Evolutionary conservation across 2,113 vertebrate species (phyloP), one percentile per base, ranked within the genome.

Genomic region (Neogobius melanostomus): DNA sequence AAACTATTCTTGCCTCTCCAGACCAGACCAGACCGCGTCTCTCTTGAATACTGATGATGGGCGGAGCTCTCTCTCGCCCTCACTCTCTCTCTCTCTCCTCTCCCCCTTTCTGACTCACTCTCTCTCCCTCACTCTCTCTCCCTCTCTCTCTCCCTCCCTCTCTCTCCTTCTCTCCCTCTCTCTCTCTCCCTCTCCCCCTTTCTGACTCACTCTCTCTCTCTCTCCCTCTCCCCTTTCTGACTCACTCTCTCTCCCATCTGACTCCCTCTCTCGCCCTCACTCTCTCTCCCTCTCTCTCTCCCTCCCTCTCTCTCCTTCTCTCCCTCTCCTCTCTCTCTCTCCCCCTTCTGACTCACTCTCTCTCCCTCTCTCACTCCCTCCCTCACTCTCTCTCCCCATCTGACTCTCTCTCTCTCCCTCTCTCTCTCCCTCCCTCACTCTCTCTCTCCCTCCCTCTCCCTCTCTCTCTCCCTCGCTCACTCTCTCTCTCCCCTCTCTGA

Each of bases 21-120:
- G 50, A 50, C 53, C 66, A 59, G 21, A 21, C 21, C 21, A n/a
- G 63, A 47, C 46, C 62, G 4, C 49, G 11, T 51, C 64, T 67
- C 11, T 8, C n/a, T 48, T 54, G 28, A 70, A 53, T 53, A 53
- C 52, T 16, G 52, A 53, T 53, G 15, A 17, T 9, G 16, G 52
- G 52, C n/a, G 52, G 52, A 2, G 6, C 12, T 8, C 17, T 5
- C 10, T 21, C 52, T 3, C 10, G 4, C 51, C 6, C 7, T 16
- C n/a, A 9, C 51, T 53, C n/a, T 53, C 51, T 17, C 15, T n/a
- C 11, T 16, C 11, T 6, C 8, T 63, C 52, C 1, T 17, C n/a
- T 17, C 52, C 17, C 52, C 16, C n/a, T 16, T 8, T 53, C 10
- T 17, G 9, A 53, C 51, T 16, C 3, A 6, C 8, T 9, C 17